Conservation (phyloP, 2,888 invertebrate genomes). For the Patella depressa region DNA sequence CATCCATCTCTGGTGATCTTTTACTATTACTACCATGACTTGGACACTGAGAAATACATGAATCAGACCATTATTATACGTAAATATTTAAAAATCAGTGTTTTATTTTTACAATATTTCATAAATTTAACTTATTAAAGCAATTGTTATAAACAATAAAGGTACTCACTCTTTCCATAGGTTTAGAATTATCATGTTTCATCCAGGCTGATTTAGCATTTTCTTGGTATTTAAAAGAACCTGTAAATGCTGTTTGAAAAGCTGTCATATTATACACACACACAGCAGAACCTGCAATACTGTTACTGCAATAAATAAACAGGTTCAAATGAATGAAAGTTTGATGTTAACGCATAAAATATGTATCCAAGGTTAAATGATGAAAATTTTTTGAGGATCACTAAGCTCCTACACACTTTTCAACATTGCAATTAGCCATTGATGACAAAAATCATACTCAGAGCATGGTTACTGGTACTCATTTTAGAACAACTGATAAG, state of each 20-base stretch:
- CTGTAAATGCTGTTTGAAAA: constrained; percentile 85
- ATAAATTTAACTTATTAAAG: not conserved
- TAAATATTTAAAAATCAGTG: not conserved
- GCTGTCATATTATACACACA: constrained; percentile 90
- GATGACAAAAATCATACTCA: no score
- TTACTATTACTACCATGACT: constrained; percentile 47
- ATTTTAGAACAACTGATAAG: no score
- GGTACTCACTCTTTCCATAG: constrained; percentile 42
- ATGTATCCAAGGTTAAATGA: no score
- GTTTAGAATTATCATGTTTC: constrained; percentile 73
- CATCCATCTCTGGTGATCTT: constrained; percentile 44
- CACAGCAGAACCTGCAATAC: constrained; percentile 91
- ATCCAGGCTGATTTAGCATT: constrained; percentile 85
- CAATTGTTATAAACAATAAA: not conserved
- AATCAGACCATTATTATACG: not conserved
- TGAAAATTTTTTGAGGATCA: no score
- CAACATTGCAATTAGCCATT: no score
- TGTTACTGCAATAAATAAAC: constrained; percentile 75
- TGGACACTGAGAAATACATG: constrained; percentile 41
- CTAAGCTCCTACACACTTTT: no score
- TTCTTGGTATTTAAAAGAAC: constrained; percentile 88
- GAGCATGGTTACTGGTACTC: no score
- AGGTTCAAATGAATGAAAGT: not conserved
- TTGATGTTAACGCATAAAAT: no score
- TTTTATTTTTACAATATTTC: not conserved